Evolutionary conservation across 2,888 invertebrate species (phyloP), one percentile per base, ranked within the genome.

Genomic region (Cephus spinipes): DNA sequence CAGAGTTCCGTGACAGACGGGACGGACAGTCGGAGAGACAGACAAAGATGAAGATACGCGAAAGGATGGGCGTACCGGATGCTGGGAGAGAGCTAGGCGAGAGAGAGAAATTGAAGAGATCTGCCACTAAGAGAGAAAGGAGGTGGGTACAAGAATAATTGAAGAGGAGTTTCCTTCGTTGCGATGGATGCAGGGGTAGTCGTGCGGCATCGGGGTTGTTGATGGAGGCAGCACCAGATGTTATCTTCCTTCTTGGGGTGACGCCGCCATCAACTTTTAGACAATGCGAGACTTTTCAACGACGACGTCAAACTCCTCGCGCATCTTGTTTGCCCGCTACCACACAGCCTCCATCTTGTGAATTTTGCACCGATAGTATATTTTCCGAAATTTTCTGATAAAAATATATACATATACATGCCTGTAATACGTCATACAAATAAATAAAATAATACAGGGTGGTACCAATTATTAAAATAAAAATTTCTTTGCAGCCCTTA

Each of bases 221-320:
- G 89, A 88, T 87, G 89, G 88, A 87, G 86, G 86, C 88, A 88
- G 87, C 89, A 88, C 88, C 89, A 89, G 89, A 89, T 89, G 89
- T 89, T 89, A 89, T 89, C 89, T 88, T 86, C 87, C 85, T 87
- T 85, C 86, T 87, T 87, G 83, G 87, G 87, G 87, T 87, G 87
- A 88, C 87, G 86, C 87, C 87, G 86, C 87, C 87, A 88, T 89
- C 89, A 89, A 89, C 89, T 89, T 89, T 88, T 85, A 87, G 89
- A 89, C 89, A 89, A 89, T 89, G 88, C 89, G 85, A 87, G 89
- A 89, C 89, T 89, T 89, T 88, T 88, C 89, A 87, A 85, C 87
- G 87, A 89, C 40, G 89, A 89, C 89, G 86, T 89, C 87, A 87
- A 89, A 89, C 87, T 89, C 88, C 78, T 81, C 80, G 83, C 85